Conservation (phyloP, 2,888 invertebrate species). For the Tipula vernalis region DNA sequence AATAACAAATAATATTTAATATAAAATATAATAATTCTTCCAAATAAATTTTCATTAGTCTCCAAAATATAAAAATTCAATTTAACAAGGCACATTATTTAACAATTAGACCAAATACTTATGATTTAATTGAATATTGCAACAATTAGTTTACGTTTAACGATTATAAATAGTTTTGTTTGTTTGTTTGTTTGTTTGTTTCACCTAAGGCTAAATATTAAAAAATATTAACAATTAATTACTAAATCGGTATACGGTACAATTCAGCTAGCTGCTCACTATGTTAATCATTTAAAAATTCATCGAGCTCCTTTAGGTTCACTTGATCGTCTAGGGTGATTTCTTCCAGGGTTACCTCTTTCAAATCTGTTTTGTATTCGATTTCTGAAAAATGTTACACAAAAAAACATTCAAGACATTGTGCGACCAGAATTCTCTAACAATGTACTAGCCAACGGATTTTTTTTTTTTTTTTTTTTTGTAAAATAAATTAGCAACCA, state of each 20-base stretch:
- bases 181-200: not conserved
- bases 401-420: not conserved
- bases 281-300: constrained; percentile 42
- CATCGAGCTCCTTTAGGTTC: constrained; percentile 41
- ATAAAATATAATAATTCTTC: not conserved
- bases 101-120: not conserved
- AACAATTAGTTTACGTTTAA: not conserved
- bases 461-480: not conserved
- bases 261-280: not conserved
- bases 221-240: not conserved
- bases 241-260: not conserved
- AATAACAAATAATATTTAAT: not conserved
- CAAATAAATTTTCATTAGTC: not conserved
- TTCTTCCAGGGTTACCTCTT: constrained; percentile 44
- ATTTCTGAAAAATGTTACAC: constrained; percentile 14
- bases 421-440: not conserved
- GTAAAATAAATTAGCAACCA: constrained; percentile 8
- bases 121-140: not conserved
- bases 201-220: not conserved
- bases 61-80: not conserved
- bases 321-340: constrained; percentile 49
- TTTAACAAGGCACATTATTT: not conserved
- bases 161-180: not conserved
- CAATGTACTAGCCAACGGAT: not conserved
- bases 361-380: constrained; percentile 19